Base-by-base conservation (phyloP, 1,140 invertebrate species). In the Drosophila sucinea region DNA sequence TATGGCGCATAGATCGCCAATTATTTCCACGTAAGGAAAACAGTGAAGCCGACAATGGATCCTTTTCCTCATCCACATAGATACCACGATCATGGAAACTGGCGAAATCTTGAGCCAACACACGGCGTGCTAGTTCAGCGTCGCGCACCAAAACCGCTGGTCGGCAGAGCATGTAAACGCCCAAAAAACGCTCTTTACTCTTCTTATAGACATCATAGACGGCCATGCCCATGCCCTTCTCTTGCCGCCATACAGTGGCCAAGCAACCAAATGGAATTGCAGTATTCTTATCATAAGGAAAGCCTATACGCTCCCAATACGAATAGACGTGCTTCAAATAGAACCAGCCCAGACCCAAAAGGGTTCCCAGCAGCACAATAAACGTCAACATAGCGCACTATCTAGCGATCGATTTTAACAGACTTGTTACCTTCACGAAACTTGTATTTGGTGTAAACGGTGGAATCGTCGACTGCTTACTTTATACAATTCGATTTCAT, bases 1-100 rank as follows among this genome's bases (percentile, higher is more conserved):
- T 93, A 0, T 91, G 74, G 10, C 94, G 78, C 11, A 95, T 72
- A 6, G 82, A 85, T 61, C 92, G 92, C 94, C 94, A 95, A 23
- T 81, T 92, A 70, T 92, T 89, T 1, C 92, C 93, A 25, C 92
- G 89, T 0, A 93, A 71, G 0, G 92, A 77, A 60, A 93, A 94
- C 5, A 94, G 67, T 64, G 92, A 92, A 2, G 72, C 81, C 1
- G 84, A 90, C 4, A 93, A 27, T 0, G 92, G 92, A 84, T 93
- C 77, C 4, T 70, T 70, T 17, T 84, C 64, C 77, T 92, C 90
- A 65, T 93, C 86, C 1, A 80, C 72, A 63, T 92, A 92, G 2
- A 93, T 40, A 0, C 92, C 89, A n/a, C 92, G 85, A 67, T 93
- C 92, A 38, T 92, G 84, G 41, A 93, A 93, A 60, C 85, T 81